Conservation (phyloP, 92 coral and sea anemone species). For the Umimayanthus kanabou region DNA sequence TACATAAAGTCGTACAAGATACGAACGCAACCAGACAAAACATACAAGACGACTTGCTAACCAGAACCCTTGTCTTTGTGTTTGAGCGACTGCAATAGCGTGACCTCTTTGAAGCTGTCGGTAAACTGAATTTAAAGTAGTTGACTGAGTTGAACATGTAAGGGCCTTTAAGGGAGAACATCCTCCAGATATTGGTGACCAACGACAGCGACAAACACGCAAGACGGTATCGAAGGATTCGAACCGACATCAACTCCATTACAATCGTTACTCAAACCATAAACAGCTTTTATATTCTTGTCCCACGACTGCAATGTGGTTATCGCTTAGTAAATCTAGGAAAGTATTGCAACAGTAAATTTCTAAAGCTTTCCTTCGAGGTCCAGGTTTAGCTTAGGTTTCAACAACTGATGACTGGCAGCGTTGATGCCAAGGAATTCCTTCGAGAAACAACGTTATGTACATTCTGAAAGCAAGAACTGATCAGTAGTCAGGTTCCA, state of each 20-base stretch:
- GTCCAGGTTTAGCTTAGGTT: neutral
- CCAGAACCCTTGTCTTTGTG: neutral
- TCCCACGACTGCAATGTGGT: neutral
- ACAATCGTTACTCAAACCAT: slow-evolving; percentile 18
- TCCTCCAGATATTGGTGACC: no score
- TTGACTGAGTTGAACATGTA: no score
- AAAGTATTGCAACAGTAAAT: neutral
- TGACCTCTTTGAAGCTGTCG: neutral
- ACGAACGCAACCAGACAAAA: slow-evolving; percentile 8
- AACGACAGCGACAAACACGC: neutral
- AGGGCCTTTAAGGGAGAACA: no score
- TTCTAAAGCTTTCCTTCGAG: neutral
- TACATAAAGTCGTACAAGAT: neutral
- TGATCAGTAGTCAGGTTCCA: neutral
- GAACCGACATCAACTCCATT: slow-evolving; percentile 22
- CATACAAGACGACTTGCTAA: neutral
- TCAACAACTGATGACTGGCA: neutral
- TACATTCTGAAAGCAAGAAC: neutral
- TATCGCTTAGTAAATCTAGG: neutral
- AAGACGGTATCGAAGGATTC: neutral
- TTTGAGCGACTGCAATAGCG: slow-evolving; percentile 4
- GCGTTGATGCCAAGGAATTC: neutral
- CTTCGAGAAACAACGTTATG: neutral
- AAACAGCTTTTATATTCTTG: neutral
- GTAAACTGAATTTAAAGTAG: neutral